Evolutionary conservation across 1,140 invertebrate species (phyloP), one percentile per base, ranked within the genome.

Genomic region (Coptotermes formosanus): DNA sequence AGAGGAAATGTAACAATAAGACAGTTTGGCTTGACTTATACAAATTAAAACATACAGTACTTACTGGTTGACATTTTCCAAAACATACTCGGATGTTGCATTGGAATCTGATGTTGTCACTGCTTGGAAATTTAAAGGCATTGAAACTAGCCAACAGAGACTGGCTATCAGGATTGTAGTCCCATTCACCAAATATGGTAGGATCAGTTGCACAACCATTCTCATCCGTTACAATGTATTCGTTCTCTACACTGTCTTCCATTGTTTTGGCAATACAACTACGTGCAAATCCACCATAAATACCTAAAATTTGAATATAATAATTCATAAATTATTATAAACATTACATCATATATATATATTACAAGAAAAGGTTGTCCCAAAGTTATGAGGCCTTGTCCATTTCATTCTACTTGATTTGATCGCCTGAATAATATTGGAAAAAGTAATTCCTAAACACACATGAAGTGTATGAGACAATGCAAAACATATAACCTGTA

Each of bases 81-180:
- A 98, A 98, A 92, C 97, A 98, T 9, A 98, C 97, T 82, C 97
- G 93, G 89, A 98, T 97, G 90, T 98, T 98, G 90, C 97, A 98
- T 91, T 98, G 97, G 96, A 98, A 98, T 90, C 97, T 92, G 88
- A 98, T 97, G 89, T 97, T 98, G 89, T 98, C 97, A 89, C 96
- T 97, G 87, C 96, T 97, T 0, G 97, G 97, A 94, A 99, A 99
- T 90, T 99, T 98, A 90, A 99, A 99, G 9, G 97, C 97, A 90
- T 98, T 98, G 90, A 99, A 98, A 87, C 95, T 94, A 75, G 97
- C 97, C 89, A 96, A 92, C 38, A 98, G 91, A 21, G 96, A 94
- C 90, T 96, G 96, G 21, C 95, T 95, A 59, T 97, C 96, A 11
- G 95, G 93, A 89, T 97, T 96, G 88, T 97, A 95, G 88, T 97